These are phyloP conservation scores for Gymnogyps californianus DNA, from an alignment of 2,113 vertebrate genomes.

Conservation along the genomic window DNA sequence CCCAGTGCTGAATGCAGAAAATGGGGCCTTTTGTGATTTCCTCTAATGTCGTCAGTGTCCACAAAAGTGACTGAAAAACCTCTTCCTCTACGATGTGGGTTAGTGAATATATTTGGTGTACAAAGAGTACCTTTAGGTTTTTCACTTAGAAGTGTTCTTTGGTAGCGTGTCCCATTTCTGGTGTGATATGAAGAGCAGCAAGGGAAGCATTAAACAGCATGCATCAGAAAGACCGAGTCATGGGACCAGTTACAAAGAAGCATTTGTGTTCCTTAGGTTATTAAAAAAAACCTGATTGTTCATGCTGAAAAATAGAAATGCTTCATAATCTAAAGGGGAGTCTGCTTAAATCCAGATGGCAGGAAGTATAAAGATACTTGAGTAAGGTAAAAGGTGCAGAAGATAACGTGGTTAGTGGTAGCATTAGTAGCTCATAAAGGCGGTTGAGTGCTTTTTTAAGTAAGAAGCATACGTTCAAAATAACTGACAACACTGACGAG, in stretches of 20 bases:
- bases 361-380: neutral
- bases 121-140: neutral
- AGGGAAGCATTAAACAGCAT: neutral
- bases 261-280: neutral
- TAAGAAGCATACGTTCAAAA: neutral
- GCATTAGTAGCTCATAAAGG: neutral
- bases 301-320: neutral
- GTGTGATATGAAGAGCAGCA: neutral
- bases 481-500: neutral
- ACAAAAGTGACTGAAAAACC: neutral
- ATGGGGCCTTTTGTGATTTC: neutral
- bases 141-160: neutral
- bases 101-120: neutral
- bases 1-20: neutral
- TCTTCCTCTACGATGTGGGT: neutral
- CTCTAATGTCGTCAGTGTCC: neutral
- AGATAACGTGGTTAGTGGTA: neutral
- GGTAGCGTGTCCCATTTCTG: rapidly evolving
- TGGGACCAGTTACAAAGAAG: neutral
- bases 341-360: neutral
- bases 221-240: neutral
- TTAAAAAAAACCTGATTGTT: neutral
- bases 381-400: neutral
- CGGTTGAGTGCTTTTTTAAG: neutral
- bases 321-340: neutral